Evolutionary conservation across 2,797 vertebrate species (phyloP), one percentile per base, ranked within the genome.

Genomic region (Chaenodraco wilsoni): DNA sequence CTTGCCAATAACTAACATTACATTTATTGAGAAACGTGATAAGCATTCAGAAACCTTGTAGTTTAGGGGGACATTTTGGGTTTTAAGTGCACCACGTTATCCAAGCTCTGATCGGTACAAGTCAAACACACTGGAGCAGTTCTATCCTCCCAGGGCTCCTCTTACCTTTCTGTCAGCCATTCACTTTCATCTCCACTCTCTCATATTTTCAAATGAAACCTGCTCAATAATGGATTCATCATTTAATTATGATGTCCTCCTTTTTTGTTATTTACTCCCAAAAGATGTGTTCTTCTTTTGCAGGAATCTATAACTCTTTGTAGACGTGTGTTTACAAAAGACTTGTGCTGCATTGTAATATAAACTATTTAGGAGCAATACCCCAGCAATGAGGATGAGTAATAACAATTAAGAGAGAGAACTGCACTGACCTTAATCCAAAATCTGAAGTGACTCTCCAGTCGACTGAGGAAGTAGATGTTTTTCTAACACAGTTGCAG

Each of bases 191-290:
- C 84, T 85, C 21, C 15, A 23, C 67, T 65, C 72, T 73, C 69
- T 80, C 61, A 58, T 84, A 79, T 78, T 66, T 83, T 79, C 71
- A 78, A 43, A 71, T 65, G 75, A 75, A 81, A 76, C 80, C 78
- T 77, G 64, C 76, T 88, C 80, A 87, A 81, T 91, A 84, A 88
- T 88, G 63, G 65, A 91, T 88, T 72, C 54, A 74, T 84, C 77
- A 77, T 90, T 89, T 86, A 62, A 87, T 85, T 88, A 89, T 82
- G 51, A 89, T 84, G 81, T 64, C 50, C 64, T 74, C 23, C 15
- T 9, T 72, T 83, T 83, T 81, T 72, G 70, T 82, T 69, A 62
- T 78, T 84, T 72, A 31, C 69, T 79, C 60, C 79, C 52, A 57
- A 68, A 84, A 60, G 73, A 72, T 69, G 27, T 33, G 21, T 79